Evolutionary conservation across 2,113 vertebrate species (phyloP).

Genomic region (Trematocara zebra): DNA sequence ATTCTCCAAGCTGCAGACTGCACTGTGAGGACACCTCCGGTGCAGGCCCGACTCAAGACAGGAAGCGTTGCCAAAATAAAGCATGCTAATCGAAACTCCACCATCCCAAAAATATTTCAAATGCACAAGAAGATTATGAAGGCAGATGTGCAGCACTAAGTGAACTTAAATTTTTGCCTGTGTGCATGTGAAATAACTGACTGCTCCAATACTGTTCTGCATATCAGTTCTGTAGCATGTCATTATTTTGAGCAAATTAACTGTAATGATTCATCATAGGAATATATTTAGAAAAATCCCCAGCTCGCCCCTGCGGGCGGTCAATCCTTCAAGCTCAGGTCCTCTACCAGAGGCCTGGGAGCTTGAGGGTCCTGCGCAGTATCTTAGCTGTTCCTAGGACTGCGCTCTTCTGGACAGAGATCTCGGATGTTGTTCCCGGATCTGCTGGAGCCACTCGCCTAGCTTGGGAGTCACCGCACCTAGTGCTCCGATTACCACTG

Average conservation of each 20-base stretch:
- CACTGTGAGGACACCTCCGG: neutral
- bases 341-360: neutral
- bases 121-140: neutral
- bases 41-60: neutral
- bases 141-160: neutral
- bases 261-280: neutral
- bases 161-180: neutral
- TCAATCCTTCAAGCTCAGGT: neutral
- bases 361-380: neutral
- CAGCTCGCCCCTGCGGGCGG: accelerated
- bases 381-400: neutral
- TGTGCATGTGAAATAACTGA: neutral
- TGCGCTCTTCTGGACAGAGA: too few species aligned
- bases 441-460: too few species aligned
- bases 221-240: neutral
- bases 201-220: neutral
- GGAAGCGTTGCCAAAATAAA: neutral
- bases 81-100: neutral
- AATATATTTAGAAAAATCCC: neutral
- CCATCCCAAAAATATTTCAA: neutral
- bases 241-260: neutral
- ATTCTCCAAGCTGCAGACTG: neutral
- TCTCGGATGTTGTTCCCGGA: too few species aligned
- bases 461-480: too few species aligned
- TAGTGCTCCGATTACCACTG: too few species aligned